Percentiles rank a stretch among this genome's conserved stretches.
Evolutionary conservation across 2,797 vertebrate genomes (phyloP).

Genomic region (Balearica regulorum): DNA sequence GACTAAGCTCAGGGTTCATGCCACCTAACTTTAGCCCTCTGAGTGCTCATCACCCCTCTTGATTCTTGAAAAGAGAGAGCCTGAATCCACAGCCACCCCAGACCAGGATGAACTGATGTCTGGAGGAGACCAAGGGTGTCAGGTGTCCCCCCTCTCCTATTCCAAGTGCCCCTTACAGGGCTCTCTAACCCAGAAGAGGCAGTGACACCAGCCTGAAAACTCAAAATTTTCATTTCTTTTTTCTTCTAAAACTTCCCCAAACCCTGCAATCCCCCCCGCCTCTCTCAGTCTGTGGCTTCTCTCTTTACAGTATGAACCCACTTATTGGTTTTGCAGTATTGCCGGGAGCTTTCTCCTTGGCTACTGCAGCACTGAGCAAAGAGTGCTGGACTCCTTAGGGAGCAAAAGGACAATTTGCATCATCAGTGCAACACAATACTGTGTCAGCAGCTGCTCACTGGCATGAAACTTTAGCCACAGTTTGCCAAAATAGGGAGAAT

Average conservation of each 20-base stretch:
- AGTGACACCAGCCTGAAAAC: not conserved
- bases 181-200: not conserved
- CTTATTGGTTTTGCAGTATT: rapidly evolving
- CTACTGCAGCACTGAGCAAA: not conserved
- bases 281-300: not conserved
- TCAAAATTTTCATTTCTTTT: not conserved
- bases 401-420: not conserved
- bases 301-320: not conserved
- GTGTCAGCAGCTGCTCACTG: not conserved
- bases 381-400: not conserved
- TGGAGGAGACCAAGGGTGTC: not conserved
- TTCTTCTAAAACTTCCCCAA: not conserved
- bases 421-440: not conserved
- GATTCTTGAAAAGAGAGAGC: not conserved
- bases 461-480: not conserved
- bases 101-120: not conserved
- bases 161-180: not conserved
- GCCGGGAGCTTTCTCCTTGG: not conserved
- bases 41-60: not conserved
- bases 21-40: not conserved
- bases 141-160: not conserved
- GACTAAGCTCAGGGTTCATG: not conserved
- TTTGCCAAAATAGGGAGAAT: not conserved
- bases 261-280: not conserved
- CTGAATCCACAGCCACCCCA: not conserved